phyloP scores from a whole-genome alignment of 2,888 invertebrate genomes.

The Tetrapedia diversipes region DNA sequence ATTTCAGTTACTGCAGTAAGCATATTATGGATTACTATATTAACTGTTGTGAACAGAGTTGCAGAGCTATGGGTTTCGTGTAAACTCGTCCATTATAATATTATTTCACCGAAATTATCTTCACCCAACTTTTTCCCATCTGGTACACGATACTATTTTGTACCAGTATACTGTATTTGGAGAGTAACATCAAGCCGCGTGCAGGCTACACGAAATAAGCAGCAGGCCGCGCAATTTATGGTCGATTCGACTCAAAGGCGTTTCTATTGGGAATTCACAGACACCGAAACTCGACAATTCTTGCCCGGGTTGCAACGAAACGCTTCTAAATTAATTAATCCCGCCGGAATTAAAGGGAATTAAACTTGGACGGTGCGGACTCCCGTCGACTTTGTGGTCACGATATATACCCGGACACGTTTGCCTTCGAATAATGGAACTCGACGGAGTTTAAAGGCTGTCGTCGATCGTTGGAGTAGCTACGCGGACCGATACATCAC shows the following conservation, averaged over 20 bases:
- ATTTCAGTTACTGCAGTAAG: too few species aligned
- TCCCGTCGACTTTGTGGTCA: background rate
- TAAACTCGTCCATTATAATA: too few species aligned
- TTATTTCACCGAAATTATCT: background rate
- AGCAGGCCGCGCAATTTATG: slow-evolving; percentile 2
- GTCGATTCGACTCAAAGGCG: background rate
- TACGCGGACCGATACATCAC: background rate
- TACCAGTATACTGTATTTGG: background rate
- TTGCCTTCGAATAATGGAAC: slow-evolving; percentile 9
- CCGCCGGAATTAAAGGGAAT: slow-evolving; percentile 22
- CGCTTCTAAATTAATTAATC: slow-evolving; percentile 49
- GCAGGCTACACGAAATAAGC: slow-evolving; percentile 4
- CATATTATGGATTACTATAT: too few species aligned
- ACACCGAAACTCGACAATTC: slow-evolving; percentile 18
- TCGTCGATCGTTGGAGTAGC: background rate
- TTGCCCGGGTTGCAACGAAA: slow-evolving; percentile 21
- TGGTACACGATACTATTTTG: background rate
- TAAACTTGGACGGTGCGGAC: slow-evolving; percentile 1
- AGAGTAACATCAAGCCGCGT: background rate
- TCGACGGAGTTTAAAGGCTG: background rate
- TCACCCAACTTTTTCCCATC: background rate
- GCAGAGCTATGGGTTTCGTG: too few species aligned
- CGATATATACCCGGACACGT: background rate
- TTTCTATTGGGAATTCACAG: slow-evolving; percentile 7
- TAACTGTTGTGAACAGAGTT: too few species aligned